These are phyloP conservation scores for Neosalanx taihuensis DNA, from an alignment of 2,797 vertebrate species.

Conservation along the genomic window DNA sequence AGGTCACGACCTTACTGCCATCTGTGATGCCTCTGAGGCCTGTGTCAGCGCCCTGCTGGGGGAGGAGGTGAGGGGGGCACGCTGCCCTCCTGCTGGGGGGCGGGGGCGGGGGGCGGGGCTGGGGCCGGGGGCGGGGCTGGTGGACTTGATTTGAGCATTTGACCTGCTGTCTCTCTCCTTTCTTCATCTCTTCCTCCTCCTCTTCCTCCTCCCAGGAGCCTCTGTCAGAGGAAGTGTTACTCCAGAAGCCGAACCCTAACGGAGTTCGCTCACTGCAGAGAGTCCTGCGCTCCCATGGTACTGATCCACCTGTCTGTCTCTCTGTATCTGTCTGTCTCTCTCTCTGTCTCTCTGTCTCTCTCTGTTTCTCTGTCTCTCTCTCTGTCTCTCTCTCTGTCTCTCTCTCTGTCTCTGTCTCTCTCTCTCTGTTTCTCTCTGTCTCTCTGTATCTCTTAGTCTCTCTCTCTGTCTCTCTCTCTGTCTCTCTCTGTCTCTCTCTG, in stretches of 20 bases:
- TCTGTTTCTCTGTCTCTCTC: not conserved
- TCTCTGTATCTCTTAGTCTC: too few relatives aligned
- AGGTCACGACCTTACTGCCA: too few relatives aligned
- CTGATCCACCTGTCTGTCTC: constrained; percentile 63
- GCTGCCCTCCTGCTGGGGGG: too few relatives aligned
- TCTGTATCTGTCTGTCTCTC: constrained; percentile 5
- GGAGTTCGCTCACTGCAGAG: constrained; percentile 86
- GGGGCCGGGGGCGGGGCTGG: too few relatives aligned
- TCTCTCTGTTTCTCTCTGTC: not conserved
- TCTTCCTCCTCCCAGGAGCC: constrained; percentile 73
- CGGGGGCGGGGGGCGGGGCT: too few relatives aligned
- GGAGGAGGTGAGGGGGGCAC: too few relatives aligned
- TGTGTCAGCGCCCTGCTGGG: too few relatives aligned
- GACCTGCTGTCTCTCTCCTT: too few relatives aligned
- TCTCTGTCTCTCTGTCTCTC: not conserved
- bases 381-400: not conserved
- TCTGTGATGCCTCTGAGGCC: too few relatives aligned
- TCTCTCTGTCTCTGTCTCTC: not conserved
- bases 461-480: too few relatives aligned
- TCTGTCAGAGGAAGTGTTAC: constrained; percentile 81
- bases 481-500: too few relatives aligned
- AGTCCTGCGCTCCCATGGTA: constrained; percentile 88
- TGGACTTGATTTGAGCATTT: too few relatives aligned
- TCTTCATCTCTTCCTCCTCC: not conserved
- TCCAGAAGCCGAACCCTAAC: constrained; percentile 84